Conservation (phyloP, 2,113 vertebrate genomes). For the Misgurnus mizolepis region DNA sequence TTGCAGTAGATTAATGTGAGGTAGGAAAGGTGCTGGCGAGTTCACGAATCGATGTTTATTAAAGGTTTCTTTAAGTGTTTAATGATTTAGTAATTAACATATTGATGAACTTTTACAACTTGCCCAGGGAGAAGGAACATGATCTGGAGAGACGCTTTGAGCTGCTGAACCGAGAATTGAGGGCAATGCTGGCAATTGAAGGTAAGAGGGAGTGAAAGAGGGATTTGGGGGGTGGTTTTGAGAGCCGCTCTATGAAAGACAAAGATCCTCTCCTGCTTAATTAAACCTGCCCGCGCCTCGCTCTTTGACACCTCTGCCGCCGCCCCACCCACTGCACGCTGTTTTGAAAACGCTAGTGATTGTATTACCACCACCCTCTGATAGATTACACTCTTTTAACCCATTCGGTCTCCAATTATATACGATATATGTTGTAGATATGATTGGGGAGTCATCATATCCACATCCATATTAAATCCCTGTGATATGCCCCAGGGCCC, state of each 20-base stretch:
- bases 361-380: not conserved
- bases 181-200: slow-evolving; percentile 98
- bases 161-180: slow-evolving; percentile 94
- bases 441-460: slow-evolving; percentile 25
- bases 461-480: slow-evolving; percentile 37
- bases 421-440: not conserved
- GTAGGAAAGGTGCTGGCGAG: slow-evolving; percentile 83
- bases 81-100: slow-evolving; percentile 99
- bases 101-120: slow-evolving; percentile 98
- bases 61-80: slow-evolving; percentile 96
- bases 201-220: slow-evolving; percentile 76
- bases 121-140: slow-evolving; percentile 99
- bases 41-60: slow-evolving; percentile 93
- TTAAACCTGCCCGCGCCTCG: slow-evolving; percentile 10
- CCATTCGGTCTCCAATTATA: not conserved
- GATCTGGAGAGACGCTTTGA: slow-evolving; percentile 98
- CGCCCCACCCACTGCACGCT: not conserved
- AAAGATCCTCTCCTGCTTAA: slow-evolving; percentile 39
- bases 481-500: slow-evolving; percentile 24
- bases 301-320: slow-evolving; percentile 13
- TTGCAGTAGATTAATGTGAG: slow-evolving; percentile 97
- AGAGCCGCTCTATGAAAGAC: slow-evolving; percentile 19
- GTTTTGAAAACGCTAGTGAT: not conserved
- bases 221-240: not conserved
- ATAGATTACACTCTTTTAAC: not conserved